These are phyloP conservation scores for Osmoderma eremita DNA, from an alignment of 2,888 invertebrate genomes.

Conservation along the genomic window DNA sequence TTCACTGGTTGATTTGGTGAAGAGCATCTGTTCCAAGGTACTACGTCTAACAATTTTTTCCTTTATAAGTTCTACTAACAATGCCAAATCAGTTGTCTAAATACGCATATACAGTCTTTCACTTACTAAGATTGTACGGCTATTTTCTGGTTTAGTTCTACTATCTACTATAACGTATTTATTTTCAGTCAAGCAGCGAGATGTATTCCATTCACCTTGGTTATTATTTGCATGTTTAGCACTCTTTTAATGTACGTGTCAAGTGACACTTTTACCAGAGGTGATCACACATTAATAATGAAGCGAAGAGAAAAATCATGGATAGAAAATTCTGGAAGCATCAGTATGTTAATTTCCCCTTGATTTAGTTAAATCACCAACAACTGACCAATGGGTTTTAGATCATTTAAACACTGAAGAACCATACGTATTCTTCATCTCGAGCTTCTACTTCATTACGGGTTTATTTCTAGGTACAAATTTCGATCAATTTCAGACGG, in stretches of 20 bases:
- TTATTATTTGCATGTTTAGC: conserved; percentile 13
- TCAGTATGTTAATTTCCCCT: conserved; percentile 1
- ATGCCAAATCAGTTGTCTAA: no score
- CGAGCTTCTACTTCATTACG: conserved; percentile 23
- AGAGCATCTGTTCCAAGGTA: no score
- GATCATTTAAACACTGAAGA: conserved; percentile 25
- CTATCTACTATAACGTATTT: neutral
- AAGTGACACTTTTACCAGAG: neutral
- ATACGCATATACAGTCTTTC: no score
- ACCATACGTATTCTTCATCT: conserved; percentile 16
- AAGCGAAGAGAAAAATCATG: conserved; percentile 20
- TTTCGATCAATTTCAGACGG: conserved; percentile 42
- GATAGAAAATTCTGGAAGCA: neutral
- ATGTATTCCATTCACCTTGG: conserved; percentile 31
- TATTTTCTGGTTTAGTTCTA: no score
- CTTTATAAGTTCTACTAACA: no score
- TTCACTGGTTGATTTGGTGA: no score
- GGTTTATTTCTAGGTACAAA: conserved; percentile 32
- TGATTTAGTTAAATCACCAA: neutral
- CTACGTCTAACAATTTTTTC: no score
- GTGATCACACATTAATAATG: neutral
- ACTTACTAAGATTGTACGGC: no score
- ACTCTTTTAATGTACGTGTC: conserved; percentile 32
- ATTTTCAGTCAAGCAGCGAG: conserved; percentile 37
- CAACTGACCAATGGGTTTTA: neutral